Base-by-base conservation (phyloP, 2,797 vertebrate species). In the Triplophysa yarkandensis region DNA sequence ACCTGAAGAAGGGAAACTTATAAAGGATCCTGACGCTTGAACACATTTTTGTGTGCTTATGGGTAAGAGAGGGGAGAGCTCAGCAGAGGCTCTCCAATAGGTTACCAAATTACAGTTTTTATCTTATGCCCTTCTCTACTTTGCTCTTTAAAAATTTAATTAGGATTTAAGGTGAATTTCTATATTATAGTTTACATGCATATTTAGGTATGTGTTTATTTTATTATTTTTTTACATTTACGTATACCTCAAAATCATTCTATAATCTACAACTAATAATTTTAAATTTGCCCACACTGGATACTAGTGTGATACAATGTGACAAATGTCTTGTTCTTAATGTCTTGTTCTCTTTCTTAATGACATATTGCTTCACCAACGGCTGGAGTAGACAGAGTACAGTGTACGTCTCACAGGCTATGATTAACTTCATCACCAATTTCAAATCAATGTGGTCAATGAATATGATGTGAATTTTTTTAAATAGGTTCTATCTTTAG, bases 11-110 rank as follows among this genome's bases (percentile, higher is more conserved):
- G 80, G 77, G 92, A 94, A 91, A 94, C 91, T 91, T 96, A 95
- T 94, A 95, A 92, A 92, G 91, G 70, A 91, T 90, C 87, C 89
- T 90, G 90, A 69, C 89, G 88, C 90, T 92, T 90, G 89, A 92
- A 92, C 93, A 93, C 91, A 92, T 94, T 94, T 94, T 92, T 93
- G 89, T 93, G 93, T 94, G 92, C 92, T 95, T 94, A 93, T 86
- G 89, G 89, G 87, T 86, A 87, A 90, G 85, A 85, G 76, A 83
- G 0, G 65, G 73, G 68, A 77, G 66, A 78, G 89, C 87, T 83
- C 85, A 85, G 87, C 83, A 73, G 85, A 85, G 87, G 86, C 87
- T 90, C 86, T 87, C 89, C 93, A 93, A 93, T 92, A 93, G 92
- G 93, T 93, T 93, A 91, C 89, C 90, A 92, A 91, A 91, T 92